Base-by-base conservation (phyloP, 1,140 invertebrate species). In the Plutomurus gul region DNA sequence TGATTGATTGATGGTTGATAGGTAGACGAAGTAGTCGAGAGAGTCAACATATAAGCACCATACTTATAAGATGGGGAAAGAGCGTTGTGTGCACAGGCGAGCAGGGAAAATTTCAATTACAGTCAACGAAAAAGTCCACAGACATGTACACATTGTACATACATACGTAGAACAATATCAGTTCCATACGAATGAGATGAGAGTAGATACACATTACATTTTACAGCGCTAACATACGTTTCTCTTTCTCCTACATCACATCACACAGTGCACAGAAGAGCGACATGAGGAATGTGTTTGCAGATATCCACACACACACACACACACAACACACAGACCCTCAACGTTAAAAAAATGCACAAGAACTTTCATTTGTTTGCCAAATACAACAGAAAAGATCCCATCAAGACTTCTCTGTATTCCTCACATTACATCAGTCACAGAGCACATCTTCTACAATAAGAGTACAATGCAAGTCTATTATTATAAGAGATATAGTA, bases 151-250 rank as follows among this genome's bases (percentile, higher is more conserved):
- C 13, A 20, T 3, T 36, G 16, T 22, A 20, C 20, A 4, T 43
- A 56, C 20, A n/a, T n/a, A n/a, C n/a, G n/a, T 30, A 16, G 33
- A 76, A 71, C 36, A 25, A 71, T 77, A 81, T 81, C 79, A 78
- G 70, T 77, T 81, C 79, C 79, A 81, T 81, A 81, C 79, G 79
- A 81, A 81, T 81, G 79, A 81, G 79, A 80, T 80, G 65, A 25
- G 43, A 40, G 18, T 20, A 75, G 56, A 30, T 51, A 75, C 36
- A 75, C 56, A 65, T 65, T 33, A 65, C 56, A 65, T 56, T 27
- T n/a, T n/a, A n/a, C n/a, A n/a, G n/a, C n/a, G n/a, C n/a, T n/a
- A n/a, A 76, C 20, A 22, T 39, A 39, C 25, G 73, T 51, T 18
- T 18, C 27, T 60, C 27, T 18, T 36, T n/a, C 33, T 33, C 30